Conservation (phyloP, 2,797 vertebrate genomes). For the Enteromius afrohamiltoni region DNA sequence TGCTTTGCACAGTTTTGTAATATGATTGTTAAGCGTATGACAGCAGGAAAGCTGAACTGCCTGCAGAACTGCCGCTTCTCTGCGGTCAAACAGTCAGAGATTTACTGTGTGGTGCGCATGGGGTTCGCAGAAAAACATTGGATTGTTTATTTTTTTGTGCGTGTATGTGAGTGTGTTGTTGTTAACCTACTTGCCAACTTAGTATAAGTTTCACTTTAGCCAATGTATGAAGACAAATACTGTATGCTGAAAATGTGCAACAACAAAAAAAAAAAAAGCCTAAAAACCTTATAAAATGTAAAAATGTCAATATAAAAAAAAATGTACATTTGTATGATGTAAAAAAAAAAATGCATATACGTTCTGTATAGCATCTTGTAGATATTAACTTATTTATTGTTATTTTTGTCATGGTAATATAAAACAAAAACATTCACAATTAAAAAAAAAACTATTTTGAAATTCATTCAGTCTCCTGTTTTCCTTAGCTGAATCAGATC, state of each 20-base stretch:
- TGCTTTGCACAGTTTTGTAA: conserved; percentile 68
- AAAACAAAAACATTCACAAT: conserved; percentile 61
- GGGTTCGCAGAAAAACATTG: conserved; percentile 41
- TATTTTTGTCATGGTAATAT: conserved; percentile 73
- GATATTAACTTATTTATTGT: conserved; percentile 94
- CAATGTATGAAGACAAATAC: conserved; percentile 61
- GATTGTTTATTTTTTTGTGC: background rate
- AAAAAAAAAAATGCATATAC: conserved; percentile 78
- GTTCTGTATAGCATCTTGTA: conserved; percentile 91
- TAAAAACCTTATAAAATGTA: conserved; percentile 80
- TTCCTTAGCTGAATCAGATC: background rate
- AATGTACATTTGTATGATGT: conserved; percentile 86
- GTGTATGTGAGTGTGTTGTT: conserved; percentile 46
- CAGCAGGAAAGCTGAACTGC: conserved; percentile 27
- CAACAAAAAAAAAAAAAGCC: conserved; percentile 63
- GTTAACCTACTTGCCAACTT: conserved; percentile 69
- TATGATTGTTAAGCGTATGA: conserved; percentile 59
- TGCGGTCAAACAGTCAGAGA: conserved; percentile 55
- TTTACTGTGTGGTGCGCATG: conserved; percentile 57
- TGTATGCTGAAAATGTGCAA: conserved; percentile 57
- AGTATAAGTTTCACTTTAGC: conserved; percentile 67
- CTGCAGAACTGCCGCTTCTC: conserved; percentile 40
- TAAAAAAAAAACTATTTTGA: conserved; percentile 72
- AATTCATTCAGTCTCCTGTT: conserved; percentile 37
- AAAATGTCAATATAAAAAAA: conserved; percentile 85